Evolutionary conservation across 2,888 invertebrate species (phyloP).

Genomic region (Ennomos quercinarius): DNA sequence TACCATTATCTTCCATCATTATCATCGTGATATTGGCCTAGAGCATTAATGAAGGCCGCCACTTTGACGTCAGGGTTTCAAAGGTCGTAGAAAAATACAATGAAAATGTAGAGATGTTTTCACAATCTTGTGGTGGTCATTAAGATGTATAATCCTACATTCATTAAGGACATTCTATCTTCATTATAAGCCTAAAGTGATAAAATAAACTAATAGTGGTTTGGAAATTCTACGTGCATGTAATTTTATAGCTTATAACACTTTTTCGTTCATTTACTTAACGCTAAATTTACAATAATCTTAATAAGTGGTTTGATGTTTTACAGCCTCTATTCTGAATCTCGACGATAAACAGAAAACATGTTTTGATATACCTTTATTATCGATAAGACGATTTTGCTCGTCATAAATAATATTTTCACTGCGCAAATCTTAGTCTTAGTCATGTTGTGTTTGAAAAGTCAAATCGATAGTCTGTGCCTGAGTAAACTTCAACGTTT

Average conservation of each 20-base stretch:
- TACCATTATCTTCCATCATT: constrained; percentile 6
- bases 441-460: constrained; percentile 4
- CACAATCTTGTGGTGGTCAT: constrained; percentile 1
- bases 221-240: too few species aligned
- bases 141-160: too few species aligned
- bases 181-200: too few species aligned
- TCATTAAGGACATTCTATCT: too few species aligned
- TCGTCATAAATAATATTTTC: background rate
- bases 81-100: constrained; percentile 27
- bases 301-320: too few species aligned
- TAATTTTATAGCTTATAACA: too few species aligned
- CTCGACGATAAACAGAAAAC: too few species aligned
- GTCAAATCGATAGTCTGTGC: background rate
- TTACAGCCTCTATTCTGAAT: too few species aligned
- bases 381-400: background rate
- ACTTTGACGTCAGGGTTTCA: constrained; percentile 14
- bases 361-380: background rate
- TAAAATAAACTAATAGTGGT: too few species aligned
- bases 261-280: too few species aligned
- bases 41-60: constrained; percentile 26
- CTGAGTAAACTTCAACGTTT: constrained; percentile 1
- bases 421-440: background rate
- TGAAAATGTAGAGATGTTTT: constrained; percentile 6
- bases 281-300: too few species aligned
- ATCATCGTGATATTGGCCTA: constrained; percentile 24